Evolutionary conservation across 2,888 invertebrate genomes (phyloP).

Genomic region (Melolontha melolontha): DNA sequence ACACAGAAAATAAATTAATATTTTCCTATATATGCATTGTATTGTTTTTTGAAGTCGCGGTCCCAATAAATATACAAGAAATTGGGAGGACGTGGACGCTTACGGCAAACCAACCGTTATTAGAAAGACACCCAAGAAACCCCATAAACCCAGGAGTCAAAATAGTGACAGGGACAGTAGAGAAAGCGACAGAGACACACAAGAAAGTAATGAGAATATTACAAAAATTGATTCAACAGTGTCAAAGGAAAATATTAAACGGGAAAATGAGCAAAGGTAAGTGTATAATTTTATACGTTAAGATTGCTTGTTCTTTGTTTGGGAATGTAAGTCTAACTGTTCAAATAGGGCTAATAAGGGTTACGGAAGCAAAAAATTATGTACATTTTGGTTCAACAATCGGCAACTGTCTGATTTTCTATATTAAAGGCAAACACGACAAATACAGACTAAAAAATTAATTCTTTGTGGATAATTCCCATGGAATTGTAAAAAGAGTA

Average conservation of each 20-base stretch:
- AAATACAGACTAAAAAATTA: no score
- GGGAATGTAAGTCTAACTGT: no score
- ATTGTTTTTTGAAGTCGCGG: conserved; percentile 74
- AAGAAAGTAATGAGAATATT: conserved; percentile 63
- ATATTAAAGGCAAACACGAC: no score
- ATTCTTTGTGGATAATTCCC: no score
- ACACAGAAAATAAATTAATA: neutral
- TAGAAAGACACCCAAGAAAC: conserved; percentile 54
- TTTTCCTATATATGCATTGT: conserved; percentile 40
- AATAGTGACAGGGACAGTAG: conserved; percentile 50
- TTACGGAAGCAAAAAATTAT: no score
- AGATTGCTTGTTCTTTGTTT: neutral
- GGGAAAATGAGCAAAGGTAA: conserved; percentile 31
- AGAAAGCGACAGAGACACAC: conserved; percentile 31
- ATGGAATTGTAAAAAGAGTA: no score
- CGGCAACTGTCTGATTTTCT: no score
- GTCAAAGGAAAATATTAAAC: conserved; percentile 6
- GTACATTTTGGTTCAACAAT: no score
- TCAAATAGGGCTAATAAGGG: no score
- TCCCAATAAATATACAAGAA: conserved; percentile 90
- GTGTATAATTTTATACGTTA: neutral
- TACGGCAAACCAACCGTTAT: conserved; percentile 72
- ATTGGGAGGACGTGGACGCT: conserved; percentile 94
- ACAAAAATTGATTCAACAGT: neutral
- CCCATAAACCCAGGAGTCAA: conserved; percentile 53